A percentile compares a stretch with the other conserved stretches of the same genome.
phyloP scores from a whole-genome alignment of 1,140 invertebrate genomes.

The Nasonia vitripennis region DNA sequence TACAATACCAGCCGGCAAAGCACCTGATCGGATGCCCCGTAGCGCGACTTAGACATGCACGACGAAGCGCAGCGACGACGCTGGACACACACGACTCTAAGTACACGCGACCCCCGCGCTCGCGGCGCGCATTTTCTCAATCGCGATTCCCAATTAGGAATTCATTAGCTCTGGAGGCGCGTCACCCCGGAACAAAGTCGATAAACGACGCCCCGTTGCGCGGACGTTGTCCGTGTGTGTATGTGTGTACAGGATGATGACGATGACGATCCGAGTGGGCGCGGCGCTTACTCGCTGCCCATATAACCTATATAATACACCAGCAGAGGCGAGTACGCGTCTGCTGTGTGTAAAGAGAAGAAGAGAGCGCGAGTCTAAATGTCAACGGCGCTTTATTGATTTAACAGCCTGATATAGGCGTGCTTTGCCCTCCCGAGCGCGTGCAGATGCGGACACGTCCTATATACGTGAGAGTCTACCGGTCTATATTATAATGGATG shows the following conservation, averaged over 20 bases:
- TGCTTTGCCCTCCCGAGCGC: constrained; percentile 8
- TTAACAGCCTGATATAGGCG: constrained; percentile 23
- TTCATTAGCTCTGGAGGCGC: constrained; percentile 3
- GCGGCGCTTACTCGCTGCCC: background rate
- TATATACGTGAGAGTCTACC: constrained; percentile 2
- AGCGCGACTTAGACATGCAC: background rate
- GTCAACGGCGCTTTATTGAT: constrained; percentile 26
- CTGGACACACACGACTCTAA: background rate
- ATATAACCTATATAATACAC: background rate
- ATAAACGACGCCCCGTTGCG: background rate
- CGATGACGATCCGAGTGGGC: background rate
- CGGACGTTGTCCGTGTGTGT: background rate
- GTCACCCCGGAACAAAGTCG: constrained; percentile 17
- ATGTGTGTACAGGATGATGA: background rate
- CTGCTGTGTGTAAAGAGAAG: background rate
- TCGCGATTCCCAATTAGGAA: background rate
- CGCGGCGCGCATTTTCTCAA: background rate
- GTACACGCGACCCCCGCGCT: too few species aligned
- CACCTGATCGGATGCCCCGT: background rate
- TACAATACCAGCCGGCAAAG: background rate
- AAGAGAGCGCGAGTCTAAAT: constrained; percentile 1
- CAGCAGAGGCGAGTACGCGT: background rate
- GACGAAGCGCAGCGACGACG: background rate
- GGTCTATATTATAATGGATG: background rate
- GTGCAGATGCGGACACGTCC: background rate